phyloP scores from a whole-genome alignment of 2,888 invertebrate species.

The Ichneumon xanthorius region DNA sequence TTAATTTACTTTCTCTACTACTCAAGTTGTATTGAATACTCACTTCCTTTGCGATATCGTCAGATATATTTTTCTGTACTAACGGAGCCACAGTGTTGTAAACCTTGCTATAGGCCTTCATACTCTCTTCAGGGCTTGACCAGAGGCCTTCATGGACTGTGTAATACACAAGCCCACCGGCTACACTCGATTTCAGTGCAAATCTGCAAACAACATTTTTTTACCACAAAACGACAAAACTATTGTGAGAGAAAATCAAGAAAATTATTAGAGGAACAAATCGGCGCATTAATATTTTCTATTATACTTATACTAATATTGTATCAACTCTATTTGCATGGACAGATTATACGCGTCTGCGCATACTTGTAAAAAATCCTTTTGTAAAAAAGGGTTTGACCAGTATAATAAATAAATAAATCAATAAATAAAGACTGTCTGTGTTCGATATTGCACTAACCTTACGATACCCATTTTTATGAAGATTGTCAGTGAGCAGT shows the following conservation, averaged over 20 bases:
- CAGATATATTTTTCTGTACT: conserved; percentile 77
- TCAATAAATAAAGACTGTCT: conserved; percentile 23
- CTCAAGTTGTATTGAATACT: not conserved
- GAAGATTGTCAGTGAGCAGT: conserved; percentile 16
- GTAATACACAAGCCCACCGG: conserved; percentile 82
- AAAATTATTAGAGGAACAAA: too few species aligned
- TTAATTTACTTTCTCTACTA: not conserved
- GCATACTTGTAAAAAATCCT: too few species aligned
- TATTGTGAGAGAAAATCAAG: too few species aligned
- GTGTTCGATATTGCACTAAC: conserved; percentile 74
- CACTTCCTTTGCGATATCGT: conserved; percentile 77
- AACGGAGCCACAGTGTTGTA: conserved; percentile 78
- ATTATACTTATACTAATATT: too few species aligned
- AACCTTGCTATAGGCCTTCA: conserved; percentile 80
- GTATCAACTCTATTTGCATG: too few species aligned
- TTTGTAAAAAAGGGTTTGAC: too few species aligned
- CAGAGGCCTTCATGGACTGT: conserved; percentile 82
- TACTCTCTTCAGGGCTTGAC: conserved; percentile 82
- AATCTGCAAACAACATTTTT: conserved; percentile 76
- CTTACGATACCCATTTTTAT: conserved; percentile 76
- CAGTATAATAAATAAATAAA: too few species aligned
- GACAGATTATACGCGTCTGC: too few species aligned
- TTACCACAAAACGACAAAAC: conserved; percentile 5
- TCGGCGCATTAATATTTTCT: too few species aligned
- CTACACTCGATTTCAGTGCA: conserved; percentile 79